Conservation (phyloP, 37 sponge, comb jelly and placozoan species). For the Mnemiopsis leidyi region DNA sequence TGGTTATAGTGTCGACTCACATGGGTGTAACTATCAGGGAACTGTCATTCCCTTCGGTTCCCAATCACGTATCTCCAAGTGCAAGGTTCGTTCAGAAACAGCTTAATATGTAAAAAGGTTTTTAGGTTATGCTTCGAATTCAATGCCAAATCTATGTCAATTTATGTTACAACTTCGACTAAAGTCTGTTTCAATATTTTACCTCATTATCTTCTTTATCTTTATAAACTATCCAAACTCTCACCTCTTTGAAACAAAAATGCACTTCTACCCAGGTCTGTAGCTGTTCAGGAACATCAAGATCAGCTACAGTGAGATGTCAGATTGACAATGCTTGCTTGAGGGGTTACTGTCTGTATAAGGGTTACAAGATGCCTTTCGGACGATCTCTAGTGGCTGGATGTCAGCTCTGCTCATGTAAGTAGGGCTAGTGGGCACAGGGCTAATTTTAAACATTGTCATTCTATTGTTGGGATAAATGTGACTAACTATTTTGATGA, state of each 20-base stretch:
- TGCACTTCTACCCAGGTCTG: neutral
- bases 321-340: neutral
- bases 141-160: too few relatives aligned
- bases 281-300: neutral
- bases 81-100: neutral
- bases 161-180: too few relatives aligned
- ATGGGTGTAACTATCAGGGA: neutral
- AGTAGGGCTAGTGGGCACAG: neutral
- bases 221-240: too few relatives aligned
- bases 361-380: neutral
- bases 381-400: neutral
- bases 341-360: neutral
- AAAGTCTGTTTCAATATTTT: too few relatives aligned
- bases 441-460: too few relatives aligned
- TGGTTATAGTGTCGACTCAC: neutral
- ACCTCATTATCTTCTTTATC: too few relatives aligned
- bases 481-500: too few relatives aligned
- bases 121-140: too few relatives aligned
- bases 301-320: slow-evolving; percentile 4
- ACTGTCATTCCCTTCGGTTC: neutral
- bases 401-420: neutral
- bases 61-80: neutral
- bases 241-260: too few relatives aligned
- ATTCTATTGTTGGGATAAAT: too few relatives aligned
- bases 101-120: too few relatives aligned